Evolutionary conservation across 2,113 vertebrate genomes (phyloP).

Genomic region (Cepphus grylle): DNA sequence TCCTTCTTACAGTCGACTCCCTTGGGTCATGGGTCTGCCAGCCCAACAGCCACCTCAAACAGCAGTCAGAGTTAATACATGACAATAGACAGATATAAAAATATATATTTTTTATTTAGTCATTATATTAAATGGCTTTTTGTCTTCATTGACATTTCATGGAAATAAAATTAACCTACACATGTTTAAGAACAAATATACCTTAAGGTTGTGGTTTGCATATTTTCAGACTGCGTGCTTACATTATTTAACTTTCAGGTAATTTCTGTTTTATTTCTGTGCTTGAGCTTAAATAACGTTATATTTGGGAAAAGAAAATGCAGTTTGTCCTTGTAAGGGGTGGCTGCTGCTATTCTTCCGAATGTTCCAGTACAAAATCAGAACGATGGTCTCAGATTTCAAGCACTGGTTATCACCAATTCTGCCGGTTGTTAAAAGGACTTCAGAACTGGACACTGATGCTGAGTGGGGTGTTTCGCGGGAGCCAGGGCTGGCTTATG

Average conservation of each 20-base stretch:
- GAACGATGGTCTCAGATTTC: background rate
- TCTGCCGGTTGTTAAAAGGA: background rate
- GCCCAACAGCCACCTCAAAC: background rate
- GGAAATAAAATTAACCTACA: background rate
- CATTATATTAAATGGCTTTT: background rate
- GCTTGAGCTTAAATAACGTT: background rate
- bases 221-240: background rate
- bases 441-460: background rate
- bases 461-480: fast-evolving
- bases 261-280: background rate
- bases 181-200: background rate
- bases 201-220: background rate
- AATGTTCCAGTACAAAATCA: background rate
- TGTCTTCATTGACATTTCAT: background rate
- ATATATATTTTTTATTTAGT: background rate
- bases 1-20: background rate
- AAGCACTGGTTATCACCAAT: background rate
- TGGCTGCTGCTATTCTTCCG: background rate
- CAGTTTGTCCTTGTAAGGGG: background rate
- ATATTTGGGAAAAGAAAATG: background rate
- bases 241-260: background rate
- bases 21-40: background rate
- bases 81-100: background rate
- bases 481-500: background rate
- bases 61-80: background rate